phyloP scores from a whole-genome alignment of 2,888 invertebrate genomes.

The Galerucella nymphaeae region DNA sequence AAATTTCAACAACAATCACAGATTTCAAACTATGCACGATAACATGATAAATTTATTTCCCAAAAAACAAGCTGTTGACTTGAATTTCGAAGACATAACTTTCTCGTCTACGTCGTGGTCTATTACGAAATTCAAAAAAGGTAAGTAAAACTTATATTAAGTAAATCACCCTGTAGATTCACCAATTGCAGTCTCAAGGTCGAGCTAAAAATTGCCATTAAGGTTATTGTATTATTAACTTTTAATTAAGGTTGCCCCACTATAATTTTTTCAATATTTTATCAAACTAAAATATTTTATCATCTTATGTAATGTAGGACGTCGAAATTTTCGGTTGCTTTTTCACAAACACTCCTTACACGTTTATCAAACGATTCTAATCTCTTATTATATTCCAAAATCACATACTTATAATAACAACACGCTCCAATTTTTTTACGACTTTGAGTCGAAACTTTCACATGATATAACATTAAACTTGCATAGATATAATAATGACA shows the following conservation, averaged over 20 bases:
- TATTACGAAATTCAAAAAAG: conserved; percentile 56
- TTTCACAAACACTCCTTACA: too few species aligned
- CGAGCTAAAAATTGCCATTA: too few species aligned
- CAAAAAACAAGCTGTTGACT: conserved; percentile 72
- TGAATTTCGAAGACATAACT: conserved; percentile 76
- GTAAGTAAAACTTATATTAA: too few species aligned
- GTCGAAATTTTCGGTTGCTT: too few species aligned
- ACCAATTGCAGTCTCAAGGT: too few species aligned
- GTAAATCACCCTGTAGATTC: conserved; percentile 2
- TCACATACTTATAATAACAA: neutral
- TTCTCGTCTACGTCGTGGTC: conserved; percentile 70
- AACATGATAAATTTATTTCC: conserved; percentile 65
- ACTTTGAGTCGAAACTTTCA: neutral
- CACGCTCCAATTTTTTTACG: neutral
- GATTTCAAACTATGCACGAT: conserved; percentile 37
- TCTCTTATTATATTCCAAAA: too few species aligned
- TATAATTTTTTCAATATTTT: too few species aligned
- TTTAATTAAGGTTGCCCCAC: too few species aligned
- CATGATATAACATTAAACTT: neutral
- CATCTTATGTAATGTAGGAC: too few species aligned
- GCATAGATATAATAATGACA: neutral
- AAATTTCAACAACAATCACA: conserved; percentile 52
- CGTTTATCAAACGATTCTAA: too few species aligned
- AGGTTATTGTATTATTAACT: too few species aligned
- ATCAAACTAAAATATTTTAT: too few species aligned